Percentiles rank a stretch among this genome's conserved stretches.
Conservation (phyloP, 2,888 invertebrate species). For the Aporophyla nigra region DNA sequence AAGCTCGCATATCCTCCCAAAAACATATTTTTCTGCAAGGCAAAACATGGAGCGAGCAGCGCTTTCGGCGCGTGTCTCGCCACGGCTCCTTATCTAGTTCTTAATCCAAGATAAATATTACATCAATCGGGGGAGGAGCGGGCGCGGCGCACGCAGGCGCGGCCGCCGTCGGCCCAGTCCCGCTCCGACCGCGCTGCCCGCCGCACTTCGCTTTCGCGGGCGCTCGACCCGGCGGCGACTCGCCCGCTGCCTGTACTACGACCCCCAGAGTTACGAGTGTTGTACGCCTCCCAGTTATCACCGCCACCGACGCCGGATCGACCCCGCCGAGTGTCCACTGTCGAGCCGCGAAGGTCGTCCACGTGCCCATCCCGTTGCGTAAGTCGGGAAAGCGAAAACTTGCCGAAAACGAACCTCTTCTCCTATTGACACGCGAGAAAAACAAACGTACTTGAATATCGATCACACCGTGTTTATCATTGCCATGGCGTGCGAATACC, state of each 20-base stretch:
- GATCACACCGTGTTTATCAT: slow-evolving; percentile 85
- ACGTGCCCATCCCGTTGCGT: slow-evolving; percentile 86
- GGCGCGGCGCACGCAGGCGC: slow-evolving; percentile 77
- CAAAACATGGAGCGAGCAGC: slow-evolving; percentile 56
- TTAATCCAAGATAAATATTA: slow-evolving; percentile 91
- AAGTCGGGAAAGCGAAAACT: slow-evolving; percentile 81
- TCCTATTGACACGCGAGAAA: slow-evolving; percentile 86
- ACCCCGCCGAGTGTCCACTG: slow-evolving; percentile 65
- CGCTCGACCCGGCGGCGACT: slow-evolving; percentile 85
- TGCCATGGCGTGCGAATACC: slow-evolving; percentile 72
- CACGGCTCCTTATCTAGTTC: slow-evolving; percentile 85
- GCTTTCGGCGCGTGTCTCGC: slow-evolving; percentile 74
- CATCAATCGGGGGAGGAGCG: slow-evolving; percentile 87
- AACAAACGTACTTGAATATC: slow-evolving; percentile 84
- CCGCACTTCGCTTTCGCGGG: slow-evolving; percentile 84
- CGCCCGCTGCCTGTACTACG: slow-evolving; percentile 79
- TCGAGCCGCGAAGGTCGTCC: slow-evolving; percentile 68
- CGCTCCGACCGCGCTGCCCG: slow-evolving; percentile 88
- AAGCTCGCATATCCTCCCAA: slow-evolving; percentile 16
- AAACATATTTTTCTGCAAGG: slow-evolving; percentile 48
- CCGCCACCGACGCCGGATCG: slow-evolving; percentile 59
- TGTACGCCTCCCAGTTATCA: slow-evolving; percentile 60
- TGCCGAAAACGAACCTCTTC: slow-evolving; percentile 80
- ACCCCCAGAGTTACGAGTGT: slow-evolving; percentile 71
- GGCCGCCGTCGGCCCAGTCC: slow-evolving; percentile 84